These are phyloP conservation scores for Zelostemma sp. DNA, from an alignment of 1,140 invertebrate species.

Conservation along the genomic window DNA sequence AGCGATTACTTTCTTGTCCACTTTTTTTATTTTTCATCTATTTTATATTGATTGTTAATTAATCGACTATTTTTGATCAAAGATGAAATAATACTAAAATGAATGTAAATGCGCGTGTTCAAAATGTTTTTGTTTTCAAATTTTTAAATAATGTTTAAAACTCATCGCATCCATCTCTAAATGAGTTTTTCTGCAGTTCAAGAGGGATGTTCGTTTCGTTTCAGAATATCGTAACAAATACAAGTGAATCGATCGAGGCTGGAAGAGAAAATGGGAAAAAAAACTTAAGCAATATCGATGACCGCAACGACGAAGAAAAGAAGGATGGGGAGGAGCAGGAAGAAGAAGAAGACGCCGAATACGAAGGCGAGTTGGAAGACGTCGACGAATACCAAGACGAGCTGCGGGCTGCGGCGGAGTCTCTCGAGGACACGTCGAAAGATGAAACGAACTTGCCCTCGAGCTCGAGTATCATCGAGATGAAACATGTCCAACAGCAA, in stretches of 20 bases:
- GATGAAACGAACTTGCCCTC: slow-evolving; percentile 44
- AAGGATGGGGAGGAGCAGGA: too few relatives aligned
- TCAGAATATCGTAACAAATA: slow-evolving; percentile 5
- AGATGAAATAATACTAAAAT: too few relatives aligned
- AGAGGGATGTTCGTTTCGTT: too few relatives aligned
- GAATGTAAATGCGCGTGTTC: too few relatives aligned
- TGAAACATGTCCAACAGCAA: slow-evolving; percentile 26
- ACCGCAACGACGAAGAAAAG: slow-evolving; percentile 14
- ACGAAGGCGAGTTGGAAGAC: slow-evolving; percentile 38
- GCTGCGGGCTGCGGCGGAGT: slow-evolving; percentile 55
- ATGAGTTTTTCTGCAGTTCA: too few relatives aligned
- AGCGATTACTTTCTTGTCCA: too few relatives aligned
- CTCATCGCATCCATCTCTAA: too few relatives aligned
- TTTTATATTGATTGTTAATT: too few relatives aligned
- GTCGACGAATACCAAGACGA: slow-evolving; percentile 62
- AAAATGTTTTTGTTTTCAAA: too few relatives aligned
- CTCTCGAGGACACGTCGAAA: slow-evolving; percentile 59
- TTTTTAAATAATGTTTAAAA: too few relatives aligned
- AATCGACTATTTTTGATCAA: too few relatives aligned
- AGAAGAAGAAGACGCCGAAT: slow-evolving; percentile 18
- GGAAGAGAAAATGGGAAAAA: slow-evolving; percentile 13
- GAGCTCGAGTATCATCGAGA: slow-evolving; percentile 29
- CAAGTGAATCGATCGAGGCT: slow-evolving; percentile 11
- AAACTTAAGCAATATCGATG: not conserved
- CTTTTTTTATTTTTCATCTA: too few relatives aligned